Conservation (phyloP, 2,888 invertebrate species). For the Sinopyrophorus schimmeli region DNA sequence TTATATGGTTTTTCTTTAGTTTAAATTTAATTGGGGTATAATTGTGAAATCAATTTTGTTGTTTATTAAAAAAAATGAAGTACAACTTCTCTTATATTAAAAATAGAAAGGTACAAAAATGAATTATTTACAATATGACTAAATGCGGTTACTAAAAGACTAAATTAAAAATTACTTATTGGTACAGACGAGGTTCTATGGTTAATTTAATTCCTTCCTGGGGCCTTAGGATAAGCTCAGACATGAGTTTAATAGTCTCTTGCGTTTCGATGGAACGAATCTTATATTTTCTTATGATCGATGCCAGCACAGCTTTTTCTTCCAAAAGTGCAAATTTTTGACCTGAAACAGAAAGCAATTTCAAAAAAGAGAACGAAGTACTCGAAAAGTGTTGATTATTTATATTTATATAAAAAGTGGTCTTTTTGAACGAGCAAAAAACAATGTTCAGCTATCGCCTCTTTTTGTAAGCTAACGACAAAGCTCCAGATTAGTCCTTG, state of each 20-base stretch:
- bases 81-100: no score
- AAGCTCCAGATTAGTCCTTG: constrained; percentile 11
- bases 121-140: no score
- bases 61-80: no score
- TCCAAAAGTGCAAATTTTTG: constrained; percentile 41
- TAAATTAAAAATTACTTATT: constrained; percentile 5
- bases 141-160: no score
- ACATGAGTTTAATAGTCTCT: constrained; percentile 32
- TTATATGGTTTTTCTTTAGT: no score
- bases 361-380: no score
- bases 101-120: no score
- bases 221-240: constrained; percentile 33
- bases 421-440: no score
- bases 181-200: constrained; percentile 28
- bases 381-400: no score
- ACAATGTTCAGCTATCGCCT: constrained; percentile 4
- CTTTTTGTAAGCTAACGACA: constrained; percentile 11
- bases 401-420: no score
- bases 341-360: constrained; percentile 36
- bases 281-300: constrained; percentile 37
- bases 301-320: constrained; percentile 38
- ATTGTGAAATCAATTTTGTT: no score
- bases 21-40: no score
- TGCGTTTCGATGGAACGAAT: constrained; percentile 36
- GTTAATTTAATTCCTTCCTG: constrained; percentile 38